Evolutionary conservation across 1,140 invertebrate genomes (phyloP).

Genomic region (Drosophila nikananu): DNA sequence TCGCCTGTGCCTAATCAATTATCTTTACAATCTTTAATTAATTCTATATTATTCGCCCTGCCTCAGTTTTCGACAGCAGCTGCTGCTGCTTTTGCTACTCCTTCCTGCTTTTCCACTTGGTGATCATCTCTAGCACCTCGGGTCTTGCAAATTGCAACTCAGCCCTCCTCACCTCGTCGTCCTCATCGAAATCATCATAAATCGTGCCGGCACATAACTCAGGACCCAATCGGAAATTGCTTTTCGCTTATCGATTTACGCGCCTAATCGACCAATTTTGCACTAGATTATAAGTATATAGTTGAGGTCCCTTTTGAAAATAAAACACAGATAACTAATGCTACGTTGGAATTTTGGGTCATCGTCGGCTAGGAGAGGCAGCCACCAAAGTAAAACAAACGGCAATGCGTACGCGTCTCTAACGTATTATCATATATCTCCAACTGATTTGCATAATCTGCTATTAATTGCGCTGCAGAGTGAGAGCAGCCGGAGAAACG

Average conservation of each 20-base stretch:
- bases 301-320: background rate
- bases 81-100: slow-evolving; percentile 8
- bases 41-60: slow-evolving; percentile 83
- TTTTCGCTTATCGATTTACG: slow-evolving; percentile 80
- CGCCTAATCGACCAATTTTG: slow-evolving; percentile 77
- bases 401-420: slow-evolving; percentile 32
- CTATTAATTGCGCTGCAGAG: slow-evolving; percentile 71
- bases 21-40: slow-evolving; percentile 85
- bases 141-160: slow-evolving; percentile 67
- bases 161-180: slow-evolving; percentile 11
- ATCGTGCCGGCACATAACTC: slow-evolving; percentile 75
- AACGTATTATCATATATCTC: slow-evolving; percentile 48
- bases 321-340: slow-evolving; percentile 24
- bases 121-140: slow-evolving; percentile 66
- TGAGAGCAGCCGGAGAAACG: slow-evolving; percentile 18
- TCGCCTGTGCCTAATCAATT: slow-evolving; percentile 84
- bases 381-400: slow-evolving; percentile 25
- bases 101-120: slow-evolving; percentile 24
- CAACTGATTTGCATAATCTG: slow-evolving; percentile 78
- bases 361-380: background rate
- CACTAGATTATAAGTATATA: slow-evolving; percentile 42
- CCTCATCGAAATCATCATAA: slow-evolving; percentile 50
- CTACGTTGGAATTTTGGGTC: slow-evolving; percentile 26
- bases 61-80: slow-evolving; percentile 68
- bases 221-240: slow-evolving; percentile 77